Conservation (phyloP, 2,113 vertebrate species). For the Istiophorus platypterus region DNA sequence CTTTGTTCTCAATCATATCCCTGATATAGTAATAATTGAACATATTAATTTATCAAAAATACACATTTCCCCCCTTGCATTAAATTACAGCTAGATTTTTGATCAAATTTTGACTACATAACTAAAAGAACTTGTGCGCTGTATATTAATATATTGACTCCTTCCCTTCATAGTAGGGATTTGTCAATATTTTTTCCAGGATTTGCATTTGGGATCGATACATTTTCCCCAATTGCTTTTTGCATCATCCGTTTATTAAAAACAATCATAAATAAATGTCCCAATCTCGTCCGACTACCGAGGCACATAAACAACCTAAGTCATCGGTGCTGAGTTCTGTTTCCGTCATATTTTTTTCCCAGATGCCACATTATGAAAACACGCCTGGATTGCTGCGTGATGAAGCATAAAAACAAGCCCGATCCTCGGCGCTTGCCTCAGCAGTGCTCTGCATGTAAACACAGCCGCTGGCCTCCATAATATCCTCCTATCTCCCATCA, state of each 20-base stretch:
- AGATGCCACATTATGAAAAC: not conserved
- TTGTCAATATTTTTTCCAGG: no score
- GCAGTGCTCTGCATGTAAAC: not conserved
- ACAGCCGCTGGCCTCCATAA: not conserved
- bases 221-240: not conserved
- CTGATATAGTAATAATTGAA: not conserved
- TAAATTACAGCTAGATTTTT: no score
- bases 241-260: not conserved
- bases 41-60: no score
- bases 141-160: no score
- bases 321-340: not conserved
- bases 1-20: not conserved
- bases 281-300: not conserved
- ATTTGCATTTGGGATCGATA: no score
- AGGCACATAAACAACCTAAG: not conserved
- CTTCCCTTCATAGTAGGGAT: no score
- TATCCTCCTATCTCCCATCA: not conserved
- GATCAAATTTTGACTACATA: no score
- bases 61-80: no score
- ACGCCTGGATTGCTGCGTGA: no score
- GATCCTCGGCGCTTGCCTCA: not conserved
- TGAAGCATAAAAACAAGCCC: not conserved
- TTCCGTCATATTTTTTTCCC: not conserved
- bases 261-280: not conserved
- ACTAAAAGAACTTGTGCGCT: no score